phyloP scores from a whole-genome alignment of 2,888 invertebrate species.

The Nomada hirtipes region DNA sequence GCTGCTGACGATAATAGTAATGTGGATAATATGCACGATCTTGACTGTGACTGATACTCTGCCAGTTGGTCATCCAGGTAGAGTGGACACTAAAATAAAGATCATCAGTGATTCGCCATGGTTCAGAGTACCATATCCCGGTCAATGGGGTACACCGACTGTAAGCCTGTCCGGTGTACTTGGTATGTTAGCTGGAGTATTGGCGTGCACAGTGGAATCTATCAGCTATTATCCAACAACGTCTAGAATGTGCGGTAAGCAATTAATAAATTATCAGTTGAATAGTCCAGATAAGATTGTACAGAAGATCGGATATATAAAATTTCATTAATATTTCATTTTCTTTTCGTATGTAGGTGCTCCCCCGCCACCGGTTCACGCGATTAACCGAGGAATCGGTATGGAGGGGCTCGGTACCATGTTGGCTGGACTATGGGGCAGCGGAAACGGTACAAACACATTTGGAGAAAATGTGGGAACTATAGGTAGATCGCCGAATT shows the following conservation, averaged over 20 bases:
- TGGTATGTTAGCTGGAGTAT: constrained; percentile 91
- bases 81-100: constrained; percentile 90
- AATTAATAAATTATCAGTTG: not conserved
- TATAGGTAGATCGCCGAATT: constrained; percentile 86
- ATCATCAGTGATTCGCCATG: constrained; percentile 91
- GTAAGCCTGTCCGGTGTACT: constrained; percentile 90
- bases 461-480: constrained; percentile 96
- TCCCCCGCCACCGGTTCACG: constrained; percentile 93
- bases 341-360: constrained; percentile 85
- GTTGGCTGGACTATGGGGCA: constrained; percentile 93
- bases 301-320: too few species aligned
- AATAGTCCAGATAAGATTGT: not conserved
- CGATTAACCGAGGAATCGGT: constrained; percentile 94
- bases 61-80: constrained; percentile 88
- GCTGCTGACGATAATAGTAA: constrained; percentile 89
- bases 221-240: constrained; percentile 97
- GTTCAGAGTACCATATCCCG: constrained; percentile 93
- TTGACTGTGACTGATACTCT: constrained; percentile 89
- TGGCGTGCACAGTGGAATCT: constrained; percentile 92
- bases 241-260: constrained; percentile 90
- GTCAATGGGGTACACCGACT: constrained; percentile 92
- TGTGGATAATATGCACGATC: constrained; percentile 91
- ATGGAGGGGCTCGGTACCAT: constrained; percentile 94
- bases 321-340: too few species aligned
- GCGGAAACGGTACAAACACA: constrained; percentile 94